Conservation (phyloP, 2,113 vertebrate species). For the Etia nguti region DNA sequence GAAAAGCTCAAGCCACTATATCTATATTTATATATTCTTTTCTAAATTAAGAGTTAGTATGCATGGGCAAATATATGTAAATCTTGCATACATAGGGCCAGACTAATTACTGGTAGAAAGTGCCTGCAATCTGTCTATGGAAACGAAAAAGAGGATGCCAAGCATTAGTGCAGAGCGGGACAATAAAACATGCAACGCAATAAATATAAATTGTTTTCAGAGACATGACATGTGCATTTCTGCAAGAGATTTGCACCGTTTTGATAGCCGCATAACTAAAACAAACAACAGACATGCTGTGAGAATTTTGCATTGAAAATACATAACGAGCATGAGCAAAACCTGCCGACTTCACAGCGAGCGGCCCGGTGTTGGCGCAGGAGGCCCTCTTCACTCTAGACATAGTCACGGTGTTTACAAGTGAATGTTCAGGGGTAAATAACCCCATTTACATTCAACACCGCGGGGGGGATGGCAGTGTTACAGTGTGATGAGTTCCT, state of each 20-base stretch:
- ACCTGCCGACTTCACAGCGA: conserved; percentile 34
- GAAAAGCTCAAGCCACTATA: neutral
- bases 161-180: neutral
- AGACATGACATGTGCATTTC: conserved; percentile 24
- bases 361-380: neutral
- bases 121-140: neutral
- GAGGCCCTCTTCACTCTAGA: conserved; percentile 20
- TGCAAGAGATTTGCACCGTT: conserved; percentile 33
- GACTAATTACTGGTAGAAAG: neutral
- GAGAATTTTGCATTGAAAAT: conserved; percentile 15
- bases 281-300: conserved; percentile 29
- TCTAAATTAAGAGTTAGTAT: neutral
- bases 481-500: conserved; percentile 23
- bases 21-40: neutral
- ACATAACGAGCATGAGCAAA: conserved; percentile 27
- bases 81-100: neutral
- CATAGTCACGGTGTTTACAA: conserved; percentile 48
- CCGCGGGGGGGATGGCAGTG: neutral
- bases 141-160: neutral
- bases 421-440: conserved; percentile 53
- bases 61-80: neutral
- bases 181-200: neutral
- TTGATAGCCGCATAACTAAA: conserved; percentile 30
- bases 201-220: conserved; percentile 4
- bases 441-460: conserved; percentile 53